Percentiles rank a stretch among this genome's conserved stretches.
These are phyloP conservation scores for Agonopterix arenella DNA, from an alignment of 2,888 invertebrate genomes.

Conservation along the genomic window DNA sequence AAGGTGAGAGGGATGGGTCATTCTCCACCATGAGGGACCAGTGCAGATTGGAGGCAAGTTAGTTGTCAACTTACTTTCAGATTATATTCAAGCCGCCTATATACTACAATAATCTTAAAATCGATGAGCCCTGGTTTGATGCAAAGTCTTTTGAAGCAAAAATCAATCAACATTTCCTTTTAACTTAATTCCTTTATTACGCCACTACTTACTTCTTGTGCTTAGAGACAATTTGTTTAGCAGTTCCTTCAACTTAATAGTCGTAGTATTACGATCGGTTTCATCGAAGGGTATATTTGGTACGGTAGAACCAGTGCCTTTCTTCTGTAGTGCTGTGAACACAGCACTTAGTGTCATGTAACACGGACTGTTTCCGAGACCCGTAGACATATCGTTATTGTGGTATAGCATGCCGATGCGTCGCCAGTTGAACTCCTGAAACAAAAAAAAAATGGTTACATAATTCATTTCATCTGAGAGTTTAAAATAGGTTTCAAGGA, in stretches of 20 bases:
- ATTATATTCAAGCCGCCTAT: too few relatives aligned
- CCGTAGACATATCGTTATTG: conserved; percentile 78
- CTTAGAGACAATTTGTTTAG: conserved; percentile 78
- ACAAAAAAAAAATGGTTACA: conserved; percentile 27
- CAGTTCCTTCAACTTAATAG: conserved; percentile 74
- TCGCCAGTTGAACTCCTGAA: conserved; percentile 84
- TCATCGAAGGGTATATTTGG: conserved; percentile 80
- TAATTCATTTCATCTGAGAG: neutral
- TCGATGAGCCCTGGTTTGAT: too few relatives aligned
- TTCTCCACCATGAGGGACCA: too few relatives aligned
- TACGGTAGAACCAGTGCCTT: conserved; percentile 67
- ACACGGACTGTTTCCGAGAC: conserved; percentile 85
- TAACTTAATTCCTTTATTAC: too few relatives aligned
- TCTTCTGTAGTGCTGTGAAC: conserved; percentile 64
- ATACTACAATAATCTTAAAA: too few relatives aligned
- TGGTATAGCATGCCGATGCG: conserved; percentile 84
- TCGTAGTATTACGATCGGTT: conserved; percentile 70
- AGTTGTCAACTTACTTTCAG: too few relatives aligned
- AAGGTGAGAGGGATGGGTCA: too few relatives aligned
- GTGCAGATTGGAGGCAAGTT: too few relatives aligned
- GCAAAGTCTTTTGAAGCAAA: too few relatives aligned
- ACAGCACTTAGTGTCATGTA: conserved; percentile 85
- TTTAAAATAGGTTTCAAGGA: neutral
- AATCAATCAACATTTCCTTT: too few relatives aligned
- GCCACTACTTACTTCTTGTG: conserved; percentile 81